Base-by-base conservation (phyloP, 2,797 vertebrate genomes). In the Gymnothorax javanicus region DNA sequence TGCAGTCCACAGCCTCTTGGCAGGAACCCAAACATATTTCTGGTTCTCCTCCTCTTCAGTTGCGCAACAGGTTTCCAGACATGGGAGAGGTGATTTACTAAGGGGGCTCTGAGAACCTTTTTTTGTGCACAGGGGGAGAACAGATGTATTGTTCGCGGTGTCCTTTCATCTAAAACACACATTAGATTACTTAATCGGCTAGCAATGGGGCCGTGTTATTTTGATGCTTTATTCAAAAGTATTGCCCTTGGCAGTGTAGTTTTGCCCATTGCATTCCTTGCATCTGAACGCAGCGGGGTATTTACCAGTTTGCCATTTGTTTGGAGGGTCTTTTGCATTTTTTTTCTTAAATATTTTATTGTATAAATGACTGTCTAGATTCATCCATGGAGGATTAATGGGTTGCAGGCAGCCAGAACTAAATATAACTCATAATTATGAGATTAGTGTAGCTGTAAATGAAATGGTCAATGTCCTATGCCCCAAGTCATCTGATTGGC, bases 401-500 rank as follows among this genome's bases (percentile, higher is more conserved):
- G 84, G 87, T 62, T 73, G 11, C 52, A 77, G 82, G 82, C 5
- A 12, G 69, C 86, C 77, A 87, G 84, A 69, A 20, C 7, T 23
- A 12, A 75, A 69, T 52, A 64, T 87, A 54, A 84, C 84, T 87
- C 1, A 57, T 17, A 81, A 81, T 69, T 87, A 86, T 84, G 56
- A 58, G 58, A 87, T 81, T 52, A 67, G 11, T 54, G 52, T 1
- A 15, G 75, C 4, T 23, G 23, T 6, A n/a, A n/a, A 67, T 11
- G 57, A 82, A 4, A n/a, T 81, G n/a, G 5, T 4, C 15, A 57
- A 17, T 77, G 71, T 3, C 82, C 33, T 17, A 17, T 20, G 15
- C 67, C 58, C 4, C 79, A 84, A 69, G 83, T 87, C 17, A 83
- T 85, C 82, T 86, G 73, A 33, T 90, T 27, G 85, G 85, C 84